Evolutionary conservation across 2,888 invertebrate genomes (phyloP).

Genomic region (Plutella xylostella): DNA sequence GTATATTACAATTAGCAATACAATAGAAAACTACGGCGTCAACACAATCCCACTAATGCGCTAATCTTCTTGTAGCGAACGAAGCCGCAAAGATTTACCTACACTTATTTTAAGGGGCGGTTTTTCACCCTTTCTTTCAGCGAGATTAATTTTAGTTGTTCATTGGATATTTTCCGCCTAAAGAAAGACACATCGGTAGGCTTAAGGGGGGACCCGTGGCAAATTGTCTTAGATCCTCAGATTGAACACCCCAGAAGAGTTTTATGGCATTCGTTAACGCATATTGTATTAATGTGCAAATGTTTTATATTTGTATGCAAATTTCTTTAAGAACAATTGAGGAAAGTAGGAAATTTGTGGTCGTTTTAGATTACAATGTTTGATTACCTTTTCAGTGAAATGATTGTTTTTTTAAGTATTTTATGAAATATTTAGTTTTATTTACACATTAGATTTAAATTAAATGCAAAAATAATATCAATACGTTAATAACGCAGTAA

Average conservation of each 20-base stretch:
- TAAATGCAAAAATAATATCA: no score
- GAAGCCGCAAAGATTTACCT: not conserved
- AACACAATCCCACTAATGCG: no score
- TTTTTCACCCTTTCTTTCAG: slow-evolving; percentile 61
- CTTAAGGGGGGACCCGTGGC: slow-evolving; percentile 54
- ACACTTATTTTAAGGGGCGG: slow-evolving; percentile 31
- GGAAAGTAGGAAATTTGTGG: not conserved
- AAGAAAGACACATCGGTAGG: slow-evolving; percentile 69
- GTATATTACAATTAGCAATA: no score
- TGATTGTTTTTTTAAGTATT: no score
- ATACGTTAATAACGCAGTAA: no score
- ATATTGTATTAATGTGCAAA: slow-evolving; percentile 60
- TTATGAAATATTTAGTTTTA: no score
- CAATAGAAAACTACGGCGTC: no score
- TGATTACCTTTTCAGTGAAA: no score
- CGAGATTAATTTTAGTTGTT: slow-evolving; percentile 68
- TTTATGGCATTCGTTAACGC: slow-evolving; percentile 67
- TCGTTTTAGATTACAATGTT: not conserved
- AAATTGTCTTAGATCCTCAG: slow-evolving; percentile 68
- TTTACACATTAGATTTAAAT: no score
- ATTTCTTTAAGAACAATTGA: slow-evolving; percentile 24
- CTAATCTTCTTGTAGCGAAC: no score
- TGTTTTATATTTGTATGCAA: slow-evolving; percentile 50
- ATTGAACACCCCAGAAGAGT: slow-evolving; percentile 54
- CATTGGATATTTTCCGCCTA: slow-evolving; percentile 67